A percentile compares a stretch with the other conserved stretches of the same genome.
These are phyloP conservation scores for Bombus consobrinus DNA, from an alignment of 1,140 invertebrate genomes.

Conservation along the genomic window DNA sequence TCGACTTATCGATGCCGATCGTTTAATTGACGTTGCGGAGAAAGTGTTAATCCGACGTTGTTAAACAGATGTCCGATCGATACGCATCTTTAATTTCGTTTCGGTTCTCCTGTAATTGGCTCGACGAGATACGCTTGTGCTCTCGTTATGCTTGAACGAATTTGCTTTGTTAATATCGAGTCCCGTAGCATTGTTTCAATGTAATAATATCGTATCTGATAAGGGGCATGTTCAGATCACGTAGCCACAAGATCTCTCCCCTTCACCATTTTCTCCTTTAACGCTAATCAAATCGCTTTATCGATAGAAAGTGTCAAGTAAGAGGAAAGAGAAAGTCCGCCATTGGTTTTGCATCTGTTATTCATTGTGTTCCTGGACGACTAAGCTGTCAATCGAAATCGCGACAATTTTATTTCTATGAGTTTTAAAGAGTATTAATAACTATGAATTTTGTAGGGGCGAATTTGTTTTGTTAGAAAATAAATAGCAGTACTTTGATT, in stretches of 20 bases:
- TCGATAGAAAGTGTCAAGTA: slow-evolving; percentile 46
- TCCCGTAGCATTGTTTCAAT: slow-evolving; percentile 45
- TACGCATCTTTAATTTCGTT: slow-evolving; percentile 79
- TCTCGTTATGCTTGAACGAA: slow-evolving; percentile 49
- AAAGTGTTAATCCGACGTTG: slow-evolving; percentile 79
- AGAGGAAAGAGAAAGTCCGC: slow-evolving; percentile 6
- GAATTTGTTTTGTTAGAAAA: too few relatives aligned
- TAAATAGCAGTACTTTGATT: too few relatives aligned
- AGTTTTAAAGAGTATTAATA: neutral
- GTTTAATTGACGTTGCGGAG: slow-evolving; percentile 74
- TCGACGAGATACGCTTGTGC: slow-evolving; percentile 69
- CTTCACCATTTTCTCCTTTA: neutral
- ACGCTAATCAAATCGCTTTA: slow-evolving; percentile 30
- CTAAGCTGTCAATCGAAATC: neutral
- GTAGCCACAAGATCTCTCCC: neutral
- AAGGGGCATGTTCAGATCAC: slow-evolving; percentile 4
- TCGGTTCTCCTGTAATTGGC: slow-evolving; percentile 72
- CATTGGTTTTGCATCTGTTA: slow-evolving; percentile 12
- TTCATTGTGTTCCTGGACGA: slow-evolving; percentile 6
- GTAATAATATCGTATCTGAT: slow-evolving; percentile 36
- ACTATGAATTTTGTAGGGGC: too few relatives aligned
- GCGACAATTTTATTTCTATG: slow-evolving; percentile 4
- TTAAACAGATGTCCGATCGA: slow-evolving; percentile 74
- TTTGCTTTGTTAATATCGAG: slow-evolving; percentile 62
- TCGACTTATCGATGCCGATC: slow-evolving; percentile 72